phyloP scores from a whole-genome alignment of 2,797 vertebrate genomes.

The Thunnus albacares region DNA sequence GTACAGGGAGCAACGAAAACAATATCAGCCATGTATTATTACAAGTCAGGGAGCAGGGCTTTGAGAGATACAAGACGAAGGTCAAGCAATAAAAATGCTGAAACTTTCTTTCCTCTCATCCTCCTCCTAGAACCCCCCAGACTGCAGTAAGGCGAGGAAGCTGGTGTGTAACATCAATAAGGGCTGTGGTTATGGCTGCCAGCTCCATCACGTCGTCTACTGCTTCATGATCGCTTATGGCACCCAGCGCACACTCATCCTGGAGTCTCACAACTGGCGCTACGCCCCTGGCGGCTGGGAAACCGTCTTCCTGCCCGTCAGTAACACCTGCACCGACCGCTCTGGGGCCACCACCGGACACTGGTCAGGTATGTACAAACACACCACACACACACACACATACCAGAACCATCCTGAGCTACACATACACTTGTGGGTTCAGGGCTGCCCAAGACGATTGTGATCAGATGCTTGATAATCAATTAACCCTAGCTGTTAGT shows the following conservation, averaged over 20 bases:
- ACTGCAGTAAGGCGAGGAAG: constrained; percentile 97
- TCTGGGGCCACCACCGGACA: constrained; percentile 92
- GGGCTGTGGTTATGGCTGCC: constrained; percentile 98
- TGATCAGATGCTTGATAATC: constrained; percentile 33
- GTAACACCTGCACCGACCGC: constrained; percentile 94
- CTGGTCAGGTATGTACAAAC: constrained; percentile 91
- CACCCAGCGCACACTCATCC: constrained; percentile 94
- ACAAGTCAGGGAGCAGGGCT: constrained; percentile 60
- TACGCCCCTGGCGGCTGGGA: constrained; percentile 98
- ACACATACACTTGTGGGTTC: neutral
- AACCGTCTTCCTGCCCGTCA: constrained; percentile 95
- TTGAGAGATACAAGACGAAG: constrained; percentile 60
- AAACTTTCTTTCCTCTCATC: constrained; percentile 46
- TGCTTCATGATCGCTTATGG: constrained; percentile 99
- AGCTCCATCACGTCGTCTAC: constrained; percentile 98
- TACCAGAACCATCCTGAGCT: neutral
- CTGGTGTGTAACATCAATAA: constrained; percentile 99
- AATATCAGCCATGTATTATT: constrained; percentile 73
- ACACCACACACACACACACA: neutral
- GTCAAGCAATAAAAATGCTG: constrained; percentile 73
- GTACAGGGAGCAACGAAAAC: constrained; percentile 52
- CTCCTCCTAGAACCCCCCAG: constrained; percentile 91
- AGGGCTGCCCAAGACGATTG: neutral
- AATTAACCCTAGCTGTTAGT: neutral
- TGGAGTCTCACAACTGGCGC: constrained; percentile 99